phyloP scores from a whole-genome alignment of 1,140 invertebrate species.

The Goniozus legneri region DNA sequence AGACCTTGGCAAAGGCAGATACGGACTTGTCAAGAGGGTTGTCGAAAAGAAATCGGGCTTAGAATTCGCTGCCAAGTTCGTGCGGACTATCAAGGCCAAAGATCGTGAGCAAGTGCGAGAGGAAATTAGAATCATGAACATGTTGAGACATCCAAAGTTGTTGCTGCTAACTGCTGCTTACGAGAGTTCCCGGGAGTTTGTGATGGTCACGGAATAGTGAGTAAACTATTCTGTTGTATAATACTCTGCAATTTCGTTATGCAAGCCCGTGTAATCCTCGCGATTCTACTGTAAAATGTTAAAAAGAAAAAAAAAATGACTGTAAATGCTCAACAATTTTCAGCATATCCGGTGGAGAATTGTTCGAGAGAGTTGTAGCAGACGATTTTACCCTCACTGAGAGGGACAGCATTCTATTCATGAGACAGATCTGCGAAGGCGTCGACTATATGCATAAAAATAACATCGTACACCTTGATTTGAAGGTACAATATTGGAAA shows the following conservation, averaged over 20 bases:
- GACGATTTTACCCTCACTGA: conserved; percentile 91
- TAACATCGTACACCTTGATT: conserved; percentile 82
- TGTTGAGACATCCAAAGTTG: conserved; percentile 84
- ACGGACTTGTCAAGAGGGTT: conserved; percentile 73
- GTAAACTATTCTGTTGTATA: conserved; percentile 42
- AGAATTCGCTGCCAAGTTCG: conserved; percentile 86
- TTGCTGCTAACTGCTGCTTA: conserved; percentile 85
- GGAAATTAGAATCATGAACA: conserved; percentile 91
- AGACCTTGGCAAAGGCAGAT: conserved; percentile 78
- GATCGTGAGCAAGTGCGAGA: conserved; percentile 84
- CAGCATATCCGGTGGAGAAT: conserved; percentile 87
- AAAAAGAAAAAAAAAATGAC: background rate
- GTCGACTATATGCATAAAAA: conserved; percentile 87
- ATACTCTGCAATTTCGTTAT: background rate
- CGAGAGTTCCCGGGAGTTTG: conserved; percentile 79
- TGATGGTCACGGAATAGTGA: conserved; percentile 94
- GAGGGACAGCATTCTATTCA: conserved; percentile 85
- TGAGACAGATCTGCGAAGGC: conserved; percentile 86
- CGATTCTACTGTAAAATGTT: too few species aligned
- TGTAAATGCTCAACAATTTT: conserved; percentile 8
- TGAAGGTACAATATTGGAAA: conserved; percentile 61
- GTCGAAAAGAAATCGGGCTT: conserved; percentile 67
- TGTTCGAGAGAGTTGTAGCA: conserved; percentile 87
- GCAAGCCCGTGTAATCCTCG: too few species aligned
- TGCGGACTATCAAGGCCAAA: conserved; percentile 74